A percentile compares a stretch with the other conserved stretches of the same genome.
phyloP scores from a whole-genome alignment of 2,888 invertebrate species.

The Notodromas monacha region DNA sequence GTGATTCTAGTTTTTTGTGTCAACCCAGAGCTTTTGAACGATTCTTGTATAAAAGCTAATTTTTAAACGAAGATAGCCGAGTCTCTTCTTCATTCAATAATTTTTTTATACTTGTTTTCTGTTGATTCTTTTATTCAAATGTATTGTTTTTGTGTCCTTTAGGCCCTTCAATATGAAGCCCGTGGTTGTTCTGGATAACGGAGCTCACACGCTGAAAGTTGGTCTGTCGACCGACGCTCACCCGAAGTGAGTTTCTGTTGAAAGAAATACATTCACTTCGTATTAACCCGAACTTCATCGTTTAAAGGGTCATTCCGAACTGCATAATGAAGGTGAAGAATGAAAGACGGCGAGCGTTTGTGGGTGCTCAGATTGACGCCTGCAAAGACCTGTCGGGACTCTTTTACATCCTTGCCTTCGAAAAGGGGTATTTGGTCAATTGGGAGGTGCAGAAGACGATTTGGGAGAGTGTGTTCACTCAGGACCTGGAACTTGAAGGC shows the following conservation, averaged over 20 bases:
- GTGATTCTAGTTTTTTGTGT: no score
- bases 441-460: constrained; percentile 85
- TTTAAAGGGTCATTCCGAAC: constrained; percentile 42
- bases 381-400: constrained; percentile 70
- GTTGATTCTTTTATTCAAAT: no score
- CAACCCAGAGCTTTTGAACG: no score
- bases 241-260: not conserved
- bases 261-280: not conserved
- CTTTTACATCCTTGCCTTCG: constrained; percentile 10
- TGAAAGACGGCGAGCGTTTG: constrained; percentile 64
- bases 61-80: no score
- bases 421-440: constrained; percentile 53
- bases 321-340: constrained; percentile 94
- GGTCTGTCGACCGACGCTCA: not conserved
- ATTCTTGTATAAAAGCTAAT: no score
- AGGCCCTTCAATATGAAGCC: no score
- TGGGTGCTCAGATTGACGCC: constrained; percentile 77
- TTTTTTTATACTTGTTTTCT: no score
- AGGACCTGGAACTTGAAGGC: no score
- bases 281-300: not conserved
- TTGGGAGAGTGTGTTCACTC: constrained; percentile 66
- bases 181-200: no score
- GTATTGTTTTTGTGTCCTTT: no score
- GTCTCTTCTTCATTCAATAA: no score
- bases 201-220: not conserved